Evolutionary conservation across 2,113 vertebrate species (phyloP).

Genomic region (Ibidorhyncha struthersii): DNA sequence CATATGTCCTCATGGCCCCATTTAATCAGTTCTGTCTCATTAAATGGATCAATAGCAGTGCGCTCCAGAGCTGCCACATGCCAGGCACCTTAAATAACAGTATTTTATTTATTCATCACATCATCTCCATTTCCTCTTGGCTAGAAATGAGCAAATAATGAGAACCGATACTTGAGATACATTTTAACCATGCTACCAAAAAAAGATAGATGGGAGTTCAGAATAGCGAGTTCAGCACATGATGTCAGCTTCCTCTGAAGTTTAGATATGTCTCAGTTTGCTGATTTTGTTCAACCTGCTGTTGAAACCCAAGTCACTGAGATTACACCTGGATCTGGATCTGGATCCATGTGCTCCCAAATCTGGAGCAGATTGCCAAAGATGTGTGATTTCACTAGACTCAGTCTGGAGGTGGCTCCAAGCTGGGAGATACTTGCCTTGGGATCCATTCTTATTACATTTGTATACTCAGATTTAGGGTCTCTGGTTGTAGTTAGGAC

Average conservation of each 20-base stretch:
- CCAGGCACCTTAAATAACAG: background rate
- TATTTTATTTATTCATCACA: conserved; percentile 5
- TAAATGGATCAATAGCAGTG: background rate
- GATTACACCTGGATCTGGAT: background rate
- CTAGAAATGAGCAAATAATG: background rate
- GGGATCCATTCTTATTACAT: background rate
- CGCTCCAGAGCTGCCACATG: background rate
- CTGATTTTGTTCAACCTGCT: background rate
- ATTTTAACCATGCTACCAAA: background rate
- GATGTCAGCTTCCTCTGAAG: background rate
- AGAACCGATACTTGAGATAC: background rate
- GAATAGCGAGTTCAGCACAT: background rate
- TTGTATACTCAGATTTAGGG: background rate
- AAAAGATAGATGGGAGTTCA: background rate
- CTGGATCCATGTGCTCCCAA: background rate
- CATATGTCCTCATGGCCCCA: background rate
- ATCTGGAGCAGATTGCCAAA: background rate
- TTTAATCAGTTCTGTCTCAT: background rate
- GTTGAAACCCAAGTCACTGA: background rate
- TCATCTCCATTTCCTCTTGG: background rate
- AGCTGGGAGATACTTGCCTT: background rate
- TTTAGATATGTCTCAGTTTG: background rate
- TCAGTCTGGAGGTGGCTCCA: background rate
- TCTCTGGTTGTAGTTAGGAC: background rate
- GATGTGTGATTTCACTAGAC: background rate